Evolutionary conservation across 2,888 invertebrate species (phyloP), one percentile per base, ranked within the genome.

Genomic region (Psylliodes chrysocephalus): DNA sequence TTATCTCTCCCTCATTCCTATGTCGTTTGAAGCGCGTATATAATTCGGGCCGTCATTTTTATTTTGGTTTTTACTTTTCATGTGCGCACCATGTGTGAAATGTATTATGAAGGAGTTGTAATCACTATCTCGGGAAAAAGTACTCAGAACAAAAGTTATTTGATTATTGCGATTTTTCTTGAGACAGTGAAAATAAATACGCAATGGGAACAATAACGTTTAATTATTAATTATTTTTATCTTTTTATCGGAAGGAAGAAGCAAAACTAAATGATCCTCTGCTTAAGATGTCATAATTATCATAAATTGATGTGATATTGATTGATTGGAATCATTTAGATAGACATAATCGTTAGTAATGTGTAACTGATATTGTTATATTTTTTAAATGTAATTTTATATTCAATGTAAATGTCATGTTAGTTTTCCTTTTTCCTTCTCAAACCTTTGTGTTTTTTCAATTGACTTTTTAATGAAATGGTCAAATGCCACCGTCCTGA

Each of bases 401-500:
- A 49, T 28, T 49, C 49, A 49, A 49, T 49, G 22, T 47, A n/a
- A 44, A 12, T 40, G 28, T 12, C 38, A 25, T 44, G 25, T 12
- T 38, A 18, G 15, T 54, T 61, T 47, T 61, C 47, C 54, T 61
- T 54, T 54, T 61, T 61, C 54, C 47, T 61, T 40, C 12, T 25
- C 10, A 53, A 10, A 47, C 15, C 6, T 51, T 30, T 28, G 12
- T 51, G 51, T 63, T 19, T 57, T 52, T 57, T 49, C 55, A 59
- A 66, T 53, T 63, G 62, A 78, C 79, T 77, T 12, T 28, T 49
- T 25, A 19, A 19, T 28, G 15, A 49, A 28, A 28, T 49, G 49
- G 30, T 49, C 78, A 77, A 80, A 81, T 79, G 78, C 78, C 80
- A 81, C 81, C 81, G 81, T 82, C 81, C 81, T 80, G 78, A 73